Evolutionary conservation across 2,113 vertebrate species (phyloP), one percentile per base, ranked within the genome.

Genomic region (Oryzias curvinotus): DNA sequence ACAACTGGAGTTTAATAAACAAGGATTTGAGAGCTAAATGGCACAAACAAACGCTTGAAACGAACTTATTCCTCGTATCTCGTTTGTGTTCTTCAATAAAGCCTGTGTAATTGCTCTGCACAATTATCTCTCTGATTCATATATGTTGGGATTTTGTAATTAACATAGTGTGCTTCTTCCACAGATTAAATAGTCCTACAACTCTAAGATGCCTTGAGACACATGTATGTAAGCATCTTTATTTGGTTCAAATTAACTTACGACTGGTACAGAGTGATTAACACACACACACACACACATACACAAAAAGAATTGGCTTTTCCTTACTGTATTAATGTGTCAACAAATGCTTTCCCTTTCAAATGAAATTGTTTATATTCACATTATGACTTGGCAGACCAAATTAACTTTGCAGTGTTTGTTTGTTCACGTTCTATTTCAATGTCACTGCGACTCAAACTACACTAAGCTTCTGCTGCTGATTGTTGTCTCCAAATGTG

Each of bases 71-170:
- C 92, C 95, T 91, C 94, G 91, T 91, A 90, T 95, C 94, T 95
- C 94, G 94, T 98, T 97, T 96, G 94, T 94, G 93, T 95, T 95
- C 93, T 93, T 92, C 95, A 94, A 94, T 96, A 96, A 95, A 96
- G 91, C 93, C 93, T 90, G 94, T 93, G 92, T 95, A 95, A 97
- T 95, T 96, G 95, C 93, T 91, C 90, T 85, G 85, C 89, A 92
- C 92, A 94, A 93, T 94, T 91, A 94, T 96, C 93, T 93, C 89
- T 88, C 91, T 75, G 93, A 94, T 91, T 93, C 92, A 93, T 92
- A 96, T 93, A 96, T 93, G 93, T 91, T 91, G 91, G 95, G 95
- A 95, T 96, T 96, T 96, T 91, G 90, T 92, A 93, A 95, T 96
- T 97, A 96, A 94, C 94, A 94, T 93, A 94, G 95, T 93, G 91